These are phyloP conservation scores for Microcebus ravelobensis DNA, from an alignment of 2,113 vertebrate genomes.

Conservation along the genomic window DNA sequence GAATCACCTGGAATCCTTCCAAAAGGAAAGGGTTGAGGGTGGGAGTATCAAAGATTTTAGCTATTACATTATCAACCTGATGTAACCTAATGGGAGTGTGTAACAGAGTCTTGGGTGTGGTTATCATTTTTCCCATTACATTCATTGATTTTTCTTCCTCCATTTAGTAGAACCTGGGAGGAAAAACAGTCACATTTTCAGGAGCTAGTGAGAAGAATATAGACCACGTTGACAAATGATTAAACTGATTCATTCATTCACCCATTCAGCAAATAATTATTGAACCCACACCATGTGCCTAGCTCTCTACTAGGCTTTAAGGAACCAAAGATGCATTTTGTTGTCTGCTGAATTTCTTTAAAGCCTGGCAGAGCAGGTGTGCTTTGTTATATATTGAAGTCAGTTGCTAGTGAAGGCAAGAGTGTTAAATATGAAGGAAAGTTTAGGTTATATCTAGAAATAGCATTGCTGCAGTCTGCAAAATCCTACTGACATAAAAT, in stretches of 20 bases:
- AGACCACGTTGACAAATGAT: neutral
- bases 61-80: neutral
- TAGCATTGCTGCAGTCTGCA: conserved; percentile 67
- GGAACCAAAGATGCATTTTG: conserved; percentile 50
- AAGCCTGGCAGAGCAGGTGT: conserved; percentile 63
- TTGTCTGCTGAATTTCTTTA: conserved; percentile 57
- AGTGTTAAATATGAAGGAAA: conserved; percentile 67
- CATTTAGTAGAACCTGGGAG: neutral
- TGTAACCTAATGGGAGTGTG: neutral
- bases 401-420: conserved; percentile 61
- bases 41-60: neutral
- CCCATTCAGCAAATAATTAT: neutral
- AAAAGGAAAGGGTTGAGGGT: neutral
- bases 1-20: neutral
- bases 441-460: conserved; percentile 74
- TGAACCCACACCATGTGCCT: neutral
- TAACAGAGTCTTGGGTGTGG: neutral
- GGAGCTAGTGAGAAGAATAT: neutral
- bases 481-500: conserved; percentile 73
- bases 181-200: neutral
- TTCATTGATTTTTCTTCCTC: conserved; percentile 36
- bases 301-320: neutral
- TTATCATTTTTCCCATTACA: conserved; percentile 9
- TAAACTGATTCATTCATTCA: neutral
- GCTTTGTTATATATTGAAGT: conserved; percentile 67